A percentile compares a stretch with the other conserved stretches of the same genome.
These are phyloP conservation scores for Terebella lapidaria DNA, from an alignment of 2,888 invertebrate genomes.

Conservation along the genomic window DNA sequence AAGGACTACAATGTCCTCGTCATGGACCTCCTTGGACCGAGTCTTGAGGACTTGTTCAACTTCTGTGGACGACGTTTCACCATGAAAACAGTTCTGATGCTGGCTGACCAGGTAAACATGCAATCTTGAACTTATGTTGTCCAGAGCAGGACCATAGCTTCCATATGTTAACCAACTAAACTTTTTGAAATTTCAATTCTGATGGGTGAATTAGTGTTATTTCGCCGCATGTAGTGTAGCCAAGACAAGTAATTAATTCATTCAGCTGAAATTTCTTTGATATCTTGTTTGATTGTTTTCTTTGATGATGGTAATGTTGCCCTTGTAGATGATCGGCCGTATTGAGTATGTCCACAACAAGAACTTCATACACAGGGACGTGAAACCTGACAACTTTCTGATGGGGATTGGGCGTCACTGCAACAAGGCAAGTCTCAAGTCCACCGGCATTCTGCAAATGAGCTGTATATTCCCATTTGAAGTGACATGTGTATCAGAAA, in stretches of 20 bases:
- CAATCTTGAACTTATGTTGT: too few relatives aligned
- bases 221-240: too few relatives aligned
- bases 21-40: slow-evolving; percentile 97
- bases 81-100: slow-evolving; percentile 99
- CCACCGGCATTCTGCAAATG: too few relatives aligned
- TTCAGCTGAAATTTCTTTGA: too few relatives aligned
- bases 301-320: not conserved
- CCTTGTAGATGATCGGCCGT: slow-evolving; percentile 61
- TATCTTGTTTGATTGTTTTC: too few relatives aligned
- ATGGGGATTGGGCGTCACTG: slow-evolving; percentile 55
- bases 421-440: slow-evolving; percentile 24
- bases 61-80: slow-evolving; percentile 99
- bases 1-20: slow-evolving; percentile 97
- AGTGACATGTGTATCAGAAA: too few relatives aligned
- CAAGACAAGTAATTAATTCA: too few relatives aligned
- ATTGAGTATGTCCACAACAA: slow-evolving; percentile 98
- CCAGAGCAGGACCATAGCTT: too few relatives aligned
- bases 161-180: too few relatives aligned
- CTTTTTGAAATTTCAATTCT: too few relatives aligned
- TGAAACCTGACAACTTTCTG: slow-evolving; percentile 59
- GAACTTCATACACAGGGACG: slow-evolving; percentile 91
- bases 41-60: slow-evolving; percentile 97
- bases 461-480: too few relatives aligned
- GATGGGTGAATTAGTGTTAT: too few relatives aligned
- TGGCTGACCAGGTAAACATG: slow-evolving; percentile 69